Percentiles rank a stretch among this genome's conserved stretches.
phyloP scores from a whole-genome alignment of 2,888 invertebrate species.

The Epicampocera succincta region DNA sequence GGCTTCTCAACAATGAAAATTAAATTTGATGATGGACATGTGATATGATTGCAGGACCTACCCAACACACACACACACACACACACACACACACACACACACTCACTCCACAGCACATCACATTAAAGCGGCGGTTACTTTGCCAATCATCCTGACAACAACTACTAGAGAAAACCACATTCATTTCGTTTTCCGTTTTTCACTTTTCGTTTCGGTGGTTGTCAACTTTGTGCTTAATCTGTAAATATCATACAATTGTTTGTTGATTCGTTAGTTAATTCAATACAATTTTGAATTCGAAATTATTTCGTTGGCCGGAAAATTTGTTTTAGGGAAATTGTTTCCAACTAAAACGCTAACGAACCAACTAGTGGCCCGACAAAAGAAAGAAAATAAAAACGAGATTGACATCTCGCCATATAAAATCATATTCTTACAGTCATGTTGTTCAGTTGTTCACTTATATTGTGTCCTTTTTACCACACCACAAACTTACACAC shows the following conservation, averaged over 20 bases:
- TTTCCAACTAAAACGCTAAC: constrained; percentile 47
- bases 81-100: neutral
- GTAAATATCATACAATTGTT: constrained; percentile 57
- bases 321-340: constrained; percentile 44
- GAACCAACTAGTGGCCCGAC: constrained; percentile 43
- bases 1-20: constrained; percentile 44
- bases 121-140: constrained; percentile 5
- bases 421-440: neutral
- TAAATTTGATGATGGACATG: constrained; percentile 60
- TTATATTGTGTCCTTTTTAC: constrained; percentile 40
- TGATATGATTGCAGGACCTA: constrained; percentile 17
- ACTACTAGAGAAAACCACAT: constrained; percentile 9
- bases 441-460: neutral
- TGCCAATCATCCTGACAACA: constrained; percentile 3
- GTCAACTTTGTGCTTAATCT: constrained; percentile 57
- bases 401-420: constrained; percentile 47
- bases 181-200: constrained; percentile 10
- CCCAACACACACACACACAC: neutral
- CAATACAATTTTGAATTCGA: constrained; percentile 63
- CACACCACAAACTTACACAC: neutral
- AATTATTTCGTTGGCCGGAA: constrained; percentile 24
- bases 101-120: too few species aligned
- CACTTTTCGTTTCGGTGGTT: constrained; percentile 40
- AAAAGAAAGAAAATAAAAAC: too few species aligned
- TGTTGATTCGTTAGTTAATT: constrained; percentile 67